Evolutionary conservation across 1,140 invertebrate species (phyloP), one percentile per base, ranked within the genome.

Genomic region (Harpegnathos saltator): DNA sequence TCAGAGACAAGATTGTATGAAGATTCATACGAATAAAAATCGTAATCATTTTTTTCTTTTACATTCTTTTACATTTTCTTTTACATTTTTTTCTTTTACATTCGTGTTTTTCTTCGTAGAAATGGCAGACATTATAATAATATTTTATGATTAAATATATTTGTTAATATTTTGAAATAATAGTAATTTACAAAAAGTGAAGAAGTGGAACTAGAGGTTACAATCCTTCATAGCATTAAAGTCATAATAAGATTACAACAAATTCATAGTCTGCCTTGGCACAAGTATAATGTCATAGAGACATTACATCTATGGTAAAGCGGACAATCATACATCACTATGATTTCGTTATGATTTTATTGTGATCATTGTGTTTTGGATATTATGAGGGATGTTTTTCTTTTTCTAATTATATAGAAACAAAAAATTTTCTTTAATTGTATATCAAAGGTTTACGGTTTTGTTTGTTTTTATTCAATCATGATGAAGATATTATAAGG

Each of bases 1-100:
- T 80, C 75, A 80, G 75, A 69, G 65, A 80, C 65, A 80, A 71
- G 19, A 71, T 58, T 48, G 52, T 48, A 65, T 71, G 75, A 52
- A 80, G 56, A 54, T 52, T 19, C 19, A 80, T 69, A 29, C 12
- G 3, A 78, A 58, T 56, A 44, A 78, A 58, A 9, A 29, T 44
- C 12, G 33, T 1, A 59, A 15, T 68, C 24, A 50, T 22, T 80
- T 80, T 44, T 7, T 33, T 7, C 33, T 1, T 33, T 33, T 7
- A 7, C 52, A n/a, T n/a, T n/a, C n/a, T n/a, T n/a, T n/a, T n/a
- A n/a, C n/a, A n/a, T 54, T 15, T 17, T 78, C 15, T 1, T 78
- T 78, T 56, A 58, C 11, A 44, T 48, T 48, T n/a, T 54, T 15
- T 17, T 78, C 15, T 1, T 78, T 78, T 56, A 58, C 11, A 44